Percentiles rank a stretch among this genome's conserved stretches.
Conservation (phyloP, 2,888 invertebrate species). For the Zaprionus obscuricornis region DNA sequence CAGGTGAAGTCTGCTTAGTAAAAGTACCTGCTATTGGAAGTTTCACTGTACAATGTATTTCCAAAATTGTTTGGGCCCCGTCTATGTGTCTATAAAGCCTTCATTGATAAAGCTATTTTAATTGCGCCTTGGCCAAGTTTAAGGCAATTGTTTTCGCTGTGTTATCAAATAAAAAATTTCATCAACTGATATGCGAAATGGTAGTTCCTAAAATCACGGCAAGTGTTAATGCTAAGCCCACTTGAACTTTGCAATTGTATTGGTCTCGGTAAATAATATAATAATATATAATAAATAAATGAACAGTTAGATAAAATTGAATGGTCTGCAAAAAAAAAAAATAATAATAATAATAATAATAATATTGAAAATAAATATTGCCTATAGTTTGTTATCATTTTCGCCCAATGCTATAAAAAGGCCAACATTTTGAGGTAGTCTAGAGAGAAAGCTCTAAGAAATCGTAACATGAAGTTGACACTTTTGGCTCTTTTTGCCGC, state of each 20-base stretch:
- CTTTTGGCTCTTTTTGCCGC: slow-evolving; percentile 54
- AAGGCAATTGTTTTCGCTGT: background rate
- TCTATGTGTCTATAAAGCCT: background rate
- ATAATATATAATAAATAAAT: background rate
- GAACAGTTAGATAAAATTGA: slow-evolving; percentile 17
- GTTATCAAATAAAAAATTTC: slow-evolving; percentile 20
- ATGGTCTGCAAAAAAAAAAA: too few relatives aligned
- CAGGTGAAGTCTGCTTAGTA: too few relatives aligned
- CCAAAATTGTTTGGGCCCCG: too few relatives aligned
- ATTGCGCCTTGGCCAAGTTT: slow-evolving; percentile 14
- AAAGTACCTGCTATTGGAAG: too few relatives aligned
- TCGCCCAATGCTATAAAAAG: slow-evolving; percentile 33
- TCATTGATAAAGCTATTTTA: slow-evolving; percentile 19
- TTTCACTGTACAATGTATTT: too few relatives aligned
- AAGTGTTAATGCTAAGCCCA: slow-evolving; percentile 13
- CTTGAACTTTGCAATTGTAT: background rate
- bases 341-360: too few relatives aligned
- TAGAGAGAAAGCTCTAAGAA: slow-evolving; percentile 22
- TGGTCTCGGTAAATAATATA: background rate
- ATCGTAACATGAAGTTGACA: slow-evolving; percentile 60
- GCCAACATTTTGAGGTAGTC: background rate
- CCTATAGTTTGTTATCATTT: too few relatives aligned
- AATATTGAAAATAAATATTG: too few relatives aligned
- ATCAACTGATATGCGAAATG: slow-evolving; percentile 33
- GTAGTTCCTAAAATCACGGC: background rate